Evolutionary conservation across 2,797 vertebrate genomes (phyloP).

Genomic region (Myotis findleyi): DNA sequence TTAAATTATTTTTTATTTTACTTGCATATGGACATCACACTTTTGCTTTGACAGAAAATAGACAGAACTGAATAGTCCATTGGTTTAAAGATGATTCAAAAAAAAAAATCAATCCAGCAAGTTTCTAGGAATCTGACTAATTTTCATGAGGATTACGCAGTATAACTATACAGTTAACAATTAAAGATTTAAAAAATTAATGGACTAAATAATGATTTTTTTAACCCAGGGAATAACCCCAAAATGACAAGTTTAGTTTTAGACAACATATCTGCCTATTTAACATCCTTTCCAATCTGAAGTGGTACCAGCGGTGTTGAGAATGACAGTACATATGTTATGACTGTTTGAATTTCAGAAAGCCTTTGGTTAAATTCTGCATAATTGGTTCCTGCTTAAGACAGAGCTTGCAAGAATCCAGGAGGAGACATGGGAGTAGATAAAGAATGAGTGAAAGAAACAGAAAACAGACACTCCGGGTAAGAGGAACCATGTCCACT

Average conservation of each 20-base stretch:
- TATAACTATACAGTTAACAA: neutral
- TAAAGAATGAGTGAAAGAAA: constrained; percentile 85
- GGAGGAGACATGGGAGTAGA: constrained; percentile 83
- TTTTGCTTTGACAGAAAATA: constrained; percentile 8
- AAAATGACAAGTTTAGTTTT: constrained; percentile 48
- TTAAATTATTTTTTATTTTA: constrained; percentile 13
- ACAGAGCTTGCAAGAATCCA: constrained; percentile 78
- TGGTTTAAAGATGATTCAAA: neutral
- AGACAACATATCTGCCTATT: constrained; percentile 63
- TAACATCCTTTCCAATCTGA: constrained; percentile 75
- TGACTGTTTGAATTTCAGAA: constrained; percentile 83
- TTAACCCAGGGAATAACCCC: constrained; percentile 20
- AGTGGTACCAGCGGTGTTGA: constrained; percentile 65
- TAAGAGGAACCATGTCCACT: constrained; percentile 79
- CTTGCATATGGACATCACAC: neutral
- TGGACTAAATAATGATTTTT: neutral
- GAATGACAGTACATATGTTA: constrained; percentile 81
- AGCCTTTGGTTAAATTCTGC: constrained; percentile 82
- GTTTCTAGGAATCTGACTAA: neutral
- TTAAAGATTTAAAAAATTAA: neutral
- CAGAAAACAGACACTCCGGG: constrained; percentile 85
- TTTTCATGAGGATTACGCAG: neutral
- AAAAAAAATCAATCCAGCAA: neutral
- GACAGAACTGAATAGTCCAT: neutral
- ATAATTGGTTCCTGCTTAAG: constrained; percentile 84